A percentile compares a stretch with the other conserved stretches of the same genome.
These are phyloP conservation scores for Gallinago media DNA, from an alignment of 2,113 vertebrate species.

Conservation along the genomic window DNA sequence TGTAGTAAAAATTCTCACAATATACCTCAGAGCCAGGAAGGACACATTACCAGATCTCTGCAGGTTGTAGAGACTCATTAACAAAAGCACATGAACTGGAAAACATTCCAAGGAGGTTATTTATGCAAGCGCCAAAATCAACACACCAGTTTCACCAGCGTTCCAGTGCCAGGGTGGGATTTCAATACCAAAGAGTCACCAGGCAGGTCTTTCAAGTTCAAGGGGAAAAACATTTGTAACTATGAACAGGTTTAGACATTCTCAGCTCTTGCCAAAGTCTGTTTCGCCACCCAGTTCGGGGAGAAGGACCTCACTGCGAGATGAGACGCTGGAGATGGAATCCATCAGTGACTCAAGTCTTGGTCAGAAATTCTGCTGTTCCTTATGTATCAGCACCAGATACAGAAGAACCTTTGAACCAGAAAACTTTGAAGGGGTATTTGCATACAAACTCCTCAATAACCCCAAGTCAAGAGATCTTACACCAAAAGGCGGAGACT, in stretches of 20 bases:
- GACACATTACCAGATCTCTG: slow-evolving; percentile 16
- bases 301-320: background rate
- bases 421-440: background rate
- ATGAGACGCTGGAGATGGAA: background rate
- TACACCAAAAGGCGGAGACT: background rate
- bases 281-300: background rate
- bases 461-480: background rate
- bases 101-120: slow-evolving; percentile 60
- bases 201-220: slow-evolving; percentile 57
- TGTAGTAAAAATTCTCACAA: background rate
- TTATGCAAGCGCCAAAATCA: slow-evolving; percentile 64
- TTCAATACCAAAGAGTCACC: slow-evolving; percentile 47
- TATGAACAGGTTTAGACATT: slow-evolving; percentile 63
- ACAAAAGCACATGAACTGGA: slow-evolving; percentile 42
- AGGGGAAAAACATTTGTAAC: slow-evolving; percentile 37
- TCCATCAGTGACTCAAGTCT: slow-evolving; percentile 10
- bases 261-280: background rate
- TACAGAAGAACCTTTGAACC: slow-evolving; percentile 22
- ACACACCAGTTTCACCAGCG: slow-evolving; percentile 46
- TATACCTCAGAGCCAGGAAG: background rate
- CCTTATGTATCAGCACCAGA: background rate
- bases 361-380: background rate
- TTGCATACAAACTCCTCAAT: background rate
- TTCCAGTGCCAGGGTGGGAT: slow-evolving; percentile 43
- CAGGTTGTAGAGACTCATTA: slow-evolving; percentile 40